Evolutionary conservation across 2,797 vertebrate genomes (phyloP), one percentile per base, ranked within the genome.

Genomic region (Setipinna tenuifilis): DNA sequence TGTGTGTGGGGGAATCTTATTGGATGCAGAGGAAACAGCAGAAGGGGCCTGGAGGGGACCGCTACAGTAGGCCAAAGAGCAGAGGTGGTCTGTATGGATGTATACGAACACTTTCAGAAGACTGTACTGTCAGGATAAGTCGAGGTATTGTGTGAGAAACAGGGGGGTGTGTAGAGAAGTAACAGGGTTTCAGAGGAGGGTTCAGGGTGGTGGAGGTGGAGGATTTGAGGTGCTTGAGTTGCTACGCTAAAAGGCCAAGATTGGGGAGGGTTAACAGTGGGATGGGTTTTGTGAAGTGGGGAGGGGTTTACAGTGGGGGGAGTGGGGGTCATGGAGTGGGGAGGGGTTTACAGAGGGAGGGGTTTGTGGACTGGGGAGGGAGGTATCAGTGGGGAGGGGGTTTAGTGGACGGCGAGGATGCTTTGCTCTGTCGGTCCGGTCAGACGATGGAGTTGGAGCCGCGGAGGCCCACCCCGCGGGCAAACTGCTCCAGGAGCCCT

Each of bases 401-500:
- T 35, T 16, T 68, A 19, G 81, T 58, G 58, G n/a, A 75, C 28
- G 2, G 23, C 19, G 50, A 54, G 50, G 7, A 54, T 9, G 50
- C 50, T 54, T 7, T 54, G 50, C 50, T 54, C 50, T 54, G 50
- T 21, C 25, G 6, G 54, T n/a, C 81, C 81, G 78, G 85, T 99
- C 94, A 99, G 88, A 97, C 94, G 5, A 97, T 95, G 91, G 94
- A 91, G 89, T 97, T 97, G 90, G 96, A 94, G 88, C 96, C 95
- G 11, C 98, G 94, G 82, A 99, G 97, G 86, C 98, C 98, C 0
- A 99, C 98, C 0, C 98, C 98, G 0, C 98, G 97, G 71, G 95
- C 98, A 0, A 99, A 98, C 93, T 99, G 98, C 94, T 99, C 98
- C 82, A 99, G 95, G 85, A 99, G 96, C 82, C 98, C 98, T 0